These are phyloP conservation scores for Muschampia plurimacula DNA, from an alignment of 2,888 invertebrate species.

Conservation along the genomic window DNA sequence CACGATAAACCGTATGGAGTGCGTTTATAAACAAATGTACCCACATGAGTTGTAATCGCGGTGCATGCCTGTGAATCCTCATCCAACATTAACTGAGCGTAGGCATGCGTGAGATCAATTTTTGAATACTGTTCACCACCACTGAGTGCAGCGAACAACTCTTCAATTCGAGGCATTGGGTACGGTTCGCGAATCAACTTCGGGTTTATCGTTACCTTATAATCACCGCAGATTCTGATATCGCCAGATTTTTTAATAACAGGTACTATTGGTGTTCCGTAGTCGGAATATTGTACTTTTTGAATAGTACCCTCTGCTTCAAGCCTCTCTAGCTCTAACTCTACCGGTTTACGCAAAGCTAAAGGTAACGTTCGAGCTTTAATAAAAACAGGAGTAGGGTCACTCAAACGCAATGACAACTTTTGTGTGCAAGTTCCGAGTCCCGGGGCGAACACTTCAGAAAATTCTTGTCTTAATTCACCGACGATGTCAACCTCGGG, in stretches of 20 bases:
- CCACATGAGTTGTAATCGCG: constrained; percentile 46
- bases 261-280: constrained; percentile 7
- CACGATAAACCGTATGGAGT: constrained; percentile 46
- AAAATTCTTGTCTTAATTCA: not conserved
- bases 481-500: not conserved
- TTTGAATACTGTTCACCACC: constrained; percentile 48
- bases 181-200: constrained; percentile 12
- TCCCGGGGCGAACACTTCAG: not conserved
- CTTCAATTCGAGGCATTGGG: constrained; percentile 36
- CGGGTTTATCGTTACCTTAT: constrained; percentile 2
- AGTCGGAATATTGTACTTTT: not conserved
- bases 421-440: not conserved
- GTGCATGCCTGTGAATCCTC: constrained; percentile 44
- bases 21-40: constrained; percentile 46
- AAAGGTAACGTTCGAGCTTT: constrained; percentile 2
- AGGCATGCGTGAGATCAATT: constrained; percentile 48
- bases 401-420: constrained; percentile 6
- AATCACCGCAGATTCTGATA: constrained; percentile 1
- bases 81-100: constrained; percentile 45
- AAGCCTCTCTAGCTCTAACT: not conserved
- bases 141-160: constrained; percentile 47
- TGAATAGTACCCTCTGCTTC: constrained; percentile 7
- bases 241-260: constrained; percentile 4
- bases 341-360: constrained; percentile 1
- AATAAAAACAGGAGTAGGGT: not conserved